phyloP scores from a whole-genome alignment of 2,113 vertebrate species.

The Brachyhypopomus occidentalis region DNA sequence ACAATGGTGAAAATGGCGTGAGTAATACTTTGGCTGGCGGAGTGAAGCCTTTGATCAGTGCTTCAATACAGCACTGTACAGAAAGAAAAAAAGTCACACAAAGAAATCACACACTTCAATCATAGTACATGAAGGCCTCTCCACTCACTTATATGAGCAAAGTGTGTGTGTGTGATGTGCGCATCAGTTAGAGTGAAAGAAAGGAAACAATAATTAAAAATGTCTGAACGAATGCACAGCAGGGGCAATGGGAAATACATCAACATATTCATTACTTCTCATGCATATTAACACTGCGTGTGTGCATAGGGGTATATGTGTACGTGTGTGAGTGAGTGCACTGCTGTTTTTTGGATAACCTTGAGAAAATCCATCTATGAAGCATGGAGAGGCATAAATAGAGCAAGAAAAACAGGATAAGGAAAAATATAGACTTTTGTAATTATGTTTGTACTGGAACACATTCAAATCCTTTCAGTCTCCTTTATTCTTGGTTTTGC shows the following conservation, averaged over 20 bases:
- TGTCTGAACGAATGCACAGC: constrained; percentile 11
- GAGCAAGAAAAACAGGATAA: not conserved
- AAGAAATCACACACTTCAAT: constrained; percentile 7
- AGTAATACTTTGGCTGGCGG: not conserved
- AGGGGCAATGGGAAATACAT: constrained; percentile 23
- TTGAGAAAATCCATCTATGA: not conserved
- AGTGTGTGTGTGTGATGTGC: not conserved
- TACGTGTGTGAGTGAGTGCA: not conserved
- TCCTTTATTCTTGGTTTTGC: not conserved
- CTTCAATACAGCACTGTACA: not conserved
- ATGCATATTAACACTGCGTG: not conserved
- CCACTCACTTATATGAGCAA: constrained; percentile 6
- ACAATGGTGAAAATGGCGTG: not conserved
- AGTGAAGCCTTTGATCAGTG: not conserved
- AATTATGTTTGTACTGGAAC: constrained; percentile 43
- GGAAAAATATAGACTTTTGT: constrained; percentile 18
- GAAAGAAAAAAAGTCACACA: constrained; percentile 4
- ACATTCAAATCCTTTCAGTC: constrained; percentile 19
- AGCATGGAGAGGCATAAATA: not conserved
- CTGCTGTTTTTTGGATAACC: not conserved
- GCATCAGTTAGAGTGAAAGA: constrained; percentile 6
- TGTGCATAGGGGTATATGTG: not conserved
- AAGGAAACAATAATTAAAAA: constrained; percentile 26
- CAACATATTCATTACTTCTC: constrained; percentile 30
- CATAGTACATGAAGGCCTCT: not conserved